A percentile compares a stretch with the other conserved stretches of the same genome.
These are phyloP conservation scores for Acleris holmiana DNA, from an alignment of 2,888 invertebrate genomes.

Conservation along the genomic window DNA sequence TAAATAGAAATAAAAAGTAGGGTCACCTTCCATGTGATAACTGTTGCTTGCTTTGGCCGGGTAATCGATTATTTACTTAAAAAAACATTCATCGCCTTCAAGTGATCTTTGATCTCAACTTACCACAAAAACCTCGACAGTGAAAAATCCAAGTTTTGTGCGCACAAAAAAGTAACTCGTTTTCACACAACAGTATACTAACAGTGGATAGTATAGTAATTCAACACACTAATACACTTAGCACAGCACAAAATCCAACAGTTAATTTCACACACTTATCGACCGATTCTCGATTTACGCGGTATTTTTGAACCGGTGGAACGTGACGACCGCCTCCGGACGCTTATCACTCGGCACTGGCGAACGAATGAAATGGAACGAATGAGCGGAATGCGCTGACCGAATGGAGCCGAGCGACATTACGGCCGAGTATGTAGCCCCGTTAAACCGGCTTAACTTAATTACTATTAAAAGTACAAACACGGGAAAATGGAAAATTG, in stretches of 20 bases:
- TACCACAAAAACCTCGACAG: slow-evolving; percentile 67
- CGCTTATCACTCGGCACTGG: slow-evolving; percentile 76
- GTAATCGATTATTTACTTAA: slow-evolving; percentile 8
- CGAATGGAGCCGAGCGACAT: slow-evolving; percentile 43
- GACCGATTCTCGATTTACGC: slow-evolving; percentile 61
- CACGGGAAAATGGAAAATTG: slow-evolving; percentile 46
- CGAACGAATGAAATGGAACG: slow-evolving; percentile 55
- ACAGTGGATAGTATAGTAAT: slow-evolving; percentile 22
- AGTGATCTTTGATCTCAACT: slow-evolving; percentile 54
- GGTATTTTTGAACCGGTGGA: slow-evolving; percentile 49
- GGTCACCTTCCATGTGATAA: neutral
- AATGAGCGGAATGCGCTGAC: slow-evolving; percentile 53
- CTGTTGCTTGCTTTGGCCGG: slow-evolving; percentile 4
- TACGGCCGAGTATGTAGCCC: slow-evolving; percentile 37
- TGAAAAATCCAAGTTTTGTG: slow-evolving; percentile 68
- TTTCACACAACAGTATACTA: slow-evolving; percentile 61
- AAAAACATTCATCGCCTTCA: slow-evolving; percentile 9
- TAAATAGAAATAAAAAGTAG: slow-evolving; percentile 1
- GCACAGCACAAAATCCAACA: slow-evolving; percentile 54
- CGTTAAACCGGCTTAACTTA: slow-evolving; percentile 33
- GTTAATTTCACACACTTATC: slow-evolving; percentile 45
- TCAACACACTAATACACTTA: slow-evolving; percentile 17
- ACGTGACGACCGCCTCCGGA: slow-evolving; percentile 50
- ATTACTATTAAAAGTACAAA: slow-evolving; percentile 40
- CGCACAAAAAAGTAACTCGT: slow-evolving; percentile 65